Conservation (phyloP, 2,888 invertebrate genomes). For the Chrysotoxum bicinctum region DNA sequence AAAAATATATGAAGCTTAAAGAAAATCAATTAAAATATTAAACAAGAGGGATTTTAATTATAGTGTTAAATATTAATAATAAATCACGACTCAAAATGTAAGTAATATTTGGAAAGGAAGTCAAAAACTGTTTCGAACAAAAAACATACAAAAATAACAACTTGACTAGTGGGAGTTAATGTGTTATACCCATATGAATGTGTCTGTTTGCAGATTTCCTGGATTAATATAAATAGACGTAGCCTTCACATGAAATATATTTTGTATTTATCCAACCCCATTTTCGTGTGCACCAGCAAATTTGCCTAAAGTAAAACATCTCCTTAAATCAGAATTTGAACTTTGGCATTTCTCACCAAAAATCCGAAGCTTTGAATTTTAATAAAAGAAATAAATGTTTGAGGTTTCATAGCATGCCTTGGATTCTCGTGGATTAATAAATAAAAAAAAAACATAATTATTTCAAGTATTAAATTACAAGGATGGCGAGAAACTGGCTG, state of each 20-base stretch:
- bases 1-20: not conserved
- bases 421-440: not conserved
- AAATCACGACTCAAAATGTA: not conserved
- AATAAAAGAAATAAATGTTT: not conserved
- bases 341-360: not conserved
- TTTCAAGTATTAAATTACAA: not conserved
- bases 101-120: not conserved
- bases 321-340: not conserved
- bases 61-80: constrained; percentile 1
- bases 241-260: not conserved
- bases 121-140: not conserved
- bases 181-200: not conserved
- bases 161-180: not conserved
- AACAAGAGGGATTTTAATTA: not conserved
- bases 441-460: not conserved
- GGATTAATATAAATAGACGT: not conserved
- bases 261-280: not conserved
- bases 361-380: no score
- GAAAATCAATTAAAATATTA: not conserved
- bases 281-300: not conserved
- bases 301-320: not conserved
- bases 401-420: not conserved
- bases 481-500: not conserved
- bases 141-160: not conserved
- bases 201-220: not conserved